phyloP scores from a whole-genome alignment of 2,113 vertebrate species.

The Rhabdornis inornatus region DNA sequence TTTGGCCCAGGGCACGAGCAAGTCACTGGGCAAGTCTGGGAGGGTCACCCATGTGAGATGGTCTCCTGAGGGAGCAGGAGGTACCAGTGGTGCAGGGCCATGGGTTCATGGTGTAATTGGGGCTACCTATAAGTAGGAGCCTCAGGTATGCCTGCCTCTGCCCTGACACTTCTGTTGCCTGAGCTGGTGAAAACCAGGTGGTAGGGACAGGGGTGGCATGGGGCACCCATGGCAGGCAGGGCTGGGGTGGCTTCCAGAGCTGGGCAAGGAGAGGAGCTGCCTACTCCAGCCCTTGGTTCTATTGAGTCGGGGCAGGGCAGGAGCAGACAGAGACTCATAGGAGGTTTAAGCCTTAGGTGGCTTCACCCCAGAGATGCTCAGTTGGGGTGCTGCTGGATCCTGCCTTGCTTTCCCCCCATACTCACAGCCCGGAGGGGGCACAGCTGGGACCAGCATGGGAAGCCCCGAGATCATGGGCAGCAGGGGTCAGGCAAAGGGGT shows the following conservation, averaged over 20 bases:
- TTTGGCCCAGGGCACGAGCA: neutral
- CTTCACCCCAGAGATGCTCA: neutral
- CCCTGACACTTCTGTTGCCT: neutral
- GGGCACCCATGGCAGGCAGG: neutral
- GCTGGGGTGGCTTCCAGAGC: neutral
- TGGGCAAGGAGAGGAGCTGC: neutral
- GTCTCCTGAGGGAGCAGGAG: neutral
- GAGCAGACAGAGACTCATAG: neutral
- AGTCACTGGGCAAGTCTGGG: neutral
- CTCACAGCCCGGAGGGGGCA: neutral
- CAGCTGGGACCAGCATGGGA: rapidly evolving
- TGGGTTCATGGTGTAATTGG: rapidly evolving
- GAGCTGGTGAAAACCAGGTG: neutral
- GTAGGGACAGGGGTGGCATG: neutral
- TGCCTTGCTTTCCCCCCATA: neutral
- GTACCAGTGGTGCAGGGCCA: neutral
- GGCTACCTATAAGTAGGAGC: neutral
- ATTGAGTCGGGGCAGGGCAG: neutral
- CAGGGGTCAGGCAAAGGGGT: neutral
- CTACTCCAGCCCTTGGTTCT: neutral
- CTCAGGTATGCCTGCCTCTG: neutral
- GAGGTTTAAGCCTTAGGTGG: neutral
- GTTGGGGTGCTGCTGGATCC: neutral
- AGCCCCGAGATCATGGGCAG: rapidly evolving
- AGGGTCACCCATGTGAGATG: neutral